These are phyloP conservation scores for Onychostoma macrolepis DNA, from an alignment of 2,113 vertebrate genomes.

Conservation along the genomic window DNA sequence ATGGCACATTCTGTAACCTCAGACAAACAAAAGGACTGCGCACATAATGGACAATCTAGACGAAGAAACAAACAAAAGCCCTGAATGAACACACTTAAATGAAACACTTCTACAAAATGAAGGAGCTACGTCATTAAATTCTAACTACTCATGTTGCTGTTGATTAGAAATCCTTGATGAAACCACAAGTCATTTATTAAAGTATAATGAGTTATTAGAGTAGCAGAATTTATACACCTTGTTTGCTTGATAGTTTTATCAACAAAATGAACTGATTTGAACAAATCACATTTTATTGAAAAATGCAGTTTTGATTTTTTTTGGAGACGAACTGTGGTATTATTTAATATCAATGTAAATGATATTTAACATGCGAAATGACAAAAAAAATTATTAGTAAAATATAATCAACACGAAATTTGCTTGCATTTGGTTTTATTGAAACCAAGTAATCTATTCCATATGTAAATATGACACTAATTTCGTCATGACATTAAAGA, in stretches of 20 bases:
- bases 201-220: no score
- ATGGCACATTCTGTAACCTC: constrained; percentile 58
- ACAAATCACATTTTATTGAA: no score
- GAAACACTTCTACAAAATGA: not conserved
- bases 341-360: no score
- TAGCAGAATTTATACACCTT: not conserved
- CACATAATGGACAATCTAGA: constrained; percentile 57
- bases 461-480: not conserved
- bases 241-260: no score
- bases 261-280: no score
- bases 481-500: not conserved
- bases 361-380: no score
- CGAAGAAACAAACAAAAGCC: not conserved
- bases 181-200: not conserved
- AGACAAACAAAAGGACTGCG: constrained; percentile 43
- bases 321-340: no score
- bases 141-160: not conserved
- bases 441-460: not conserved
- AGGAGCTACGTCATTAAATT: not conserved
- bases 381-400: not conserved
- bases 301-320: no score
- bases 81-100: not conserved
- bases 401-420: not conserved
- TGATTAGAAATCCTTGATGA: not conserved
- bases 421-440: not conserved